These are phyloP conservation scores for Aspiorhynchus laticeps DNA, from an alignment of 2,113 vertebrate species.

Conservation along the genomic window DNA sequence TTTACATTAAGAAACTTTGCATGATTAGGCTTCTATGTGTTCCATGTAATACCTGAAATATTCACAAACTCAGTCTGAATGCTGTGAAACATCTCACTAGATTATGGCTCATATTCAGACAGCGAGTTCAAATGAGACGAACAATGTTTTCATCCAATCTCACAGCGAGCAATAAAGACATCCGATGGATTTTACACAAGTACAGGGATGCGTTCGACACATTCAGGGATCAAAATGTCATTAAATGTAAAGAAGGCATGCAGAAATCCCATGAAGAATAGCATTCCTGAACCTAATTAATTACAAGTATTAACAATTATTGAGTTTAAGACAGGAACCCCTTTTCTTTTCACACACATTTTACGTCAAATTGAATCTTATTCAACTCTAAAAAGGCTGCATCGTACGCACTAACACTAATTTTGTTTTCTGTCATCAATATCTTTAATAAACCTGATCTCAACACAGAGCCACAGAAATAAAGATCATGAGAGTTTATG, in stretches of 20 bases:
- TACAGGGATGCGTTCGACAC: conserved; percentile 63
- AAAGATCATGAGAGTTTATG: conserved; percentile 50
- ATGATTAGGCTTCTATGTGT: not conserved
- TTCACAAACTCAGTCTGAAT: conserved; percentile 17
- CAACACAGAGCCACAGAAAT: conserved; percentile 1
- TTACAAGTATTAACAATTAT: conserved; percentile 43
- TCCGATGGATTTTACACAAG: conserved; percentile 54
- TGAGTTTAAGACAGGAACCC: not conserved
- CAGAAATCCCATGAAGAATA: conserved; percentile 43
- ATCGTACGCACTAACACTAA: not conserved
- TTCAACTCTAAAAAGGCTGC: not conserved
- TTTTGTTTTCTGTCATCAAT: not conserved
- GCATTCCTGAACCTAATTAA: conserved; percentile 39
- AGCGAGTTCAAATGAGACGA: not conserved
- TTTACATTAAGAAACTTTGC: not conserved
- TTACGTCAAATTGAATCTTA: not conserved
- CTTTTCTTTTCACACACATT: not conserved
- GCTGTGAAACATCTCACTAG: conserved; percentile 34
- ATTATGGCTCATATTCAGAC: conserved; percentile 56
- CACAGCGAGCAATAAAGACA: conserved; percentile 62
- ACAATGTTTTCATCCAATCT: conserved; percentile 64
- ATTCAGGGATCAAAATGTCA: conserved; percentile 23
- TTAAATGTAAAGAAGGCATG: conserved; percentile 47
- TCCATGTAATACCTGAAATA: conserved; percentile 25
- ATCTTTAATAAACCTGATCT: not conserved